Evolutionary conservation across 2,113 vertebrate genomes (phyloP).

Genomic region (Pseudorhombus dupliciocellatus): DNA sequence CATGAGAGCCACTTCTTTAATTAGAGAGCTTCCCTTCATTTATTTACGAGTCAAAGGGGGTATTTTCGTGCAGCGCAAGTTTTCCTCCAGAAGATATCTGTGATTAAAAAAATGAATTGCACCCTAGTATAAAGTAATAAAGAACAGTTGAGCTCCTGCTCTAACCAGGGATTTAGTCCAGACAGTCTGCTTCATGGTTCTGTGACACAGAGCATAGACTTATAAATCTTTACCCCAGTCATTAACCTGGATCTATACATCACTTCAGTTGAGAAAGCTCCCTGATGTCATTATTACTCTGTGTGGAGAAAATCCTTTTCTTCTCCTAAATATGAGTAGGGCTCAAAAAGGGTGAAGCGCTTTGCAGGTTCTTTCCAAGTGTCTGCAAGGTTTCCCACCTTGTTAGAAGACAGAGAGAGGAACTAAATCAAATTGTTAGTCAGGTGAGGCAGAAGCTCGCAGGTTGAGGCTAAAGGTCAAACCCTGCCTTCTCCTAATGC

Average conservation of each 20-base stretch:
- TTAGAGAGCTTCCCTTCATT: slow-evolving; percentile 53
- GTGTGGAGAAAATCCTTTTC: slow-evolving; percentile 7
- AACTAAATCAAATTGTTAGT: neutral
- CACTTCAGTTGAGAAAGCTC: slow-evolving; percentile 12
- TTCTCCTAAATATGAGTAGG: slow-evolving; percentile 36
- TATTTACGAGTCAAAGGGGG: slow-evolving; percentile 51
- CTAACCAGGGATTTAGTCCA: slow-evolving; percentile 15
- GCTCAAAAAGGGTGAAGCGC: slow-evolving; percentile 7
- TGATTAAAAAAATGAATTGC: slow-evolving; percentile 53
- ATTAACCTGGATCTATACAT: slow-evolving; percentile 5
- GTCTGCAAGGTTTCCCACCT: slow-evolving; percentile 1
- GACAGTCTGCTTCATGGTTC: slow-evolving; percentile 10
- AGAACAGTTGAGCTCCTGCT: neutral
- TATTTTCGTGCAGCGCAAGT: slow-evolving; percentile 27
- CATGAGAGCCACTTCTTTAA: slow-evolving; percentile 64
- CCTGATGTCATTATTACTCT: slow-evolving; percentile 14
- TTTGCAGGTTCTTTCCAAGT: neutral
- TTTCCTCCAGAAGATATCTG: slow-evolving; percentile 50
- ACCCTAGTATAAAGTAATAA: slow-evolving; percentile 32
- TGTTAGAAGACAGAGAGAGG: slow-evolving; percentile 1
- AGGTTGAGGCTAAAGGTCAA: slow-evolving; percentile 18
- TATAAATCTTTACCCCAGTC: slow-evolving; percentile 10
- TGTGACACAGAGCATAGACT: slow-evolving; percentile 6
- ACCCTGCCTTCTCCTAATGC: neutral
- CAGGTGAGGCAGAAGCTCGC: slow-evolving; percentile 3